Percentiles rank a stretch among this genome's conserved stretches.
phyloP scores from a whole-genome alignment of 92 coral and sea anemone genomes.

The Zoanthus sociatus region DNA sequence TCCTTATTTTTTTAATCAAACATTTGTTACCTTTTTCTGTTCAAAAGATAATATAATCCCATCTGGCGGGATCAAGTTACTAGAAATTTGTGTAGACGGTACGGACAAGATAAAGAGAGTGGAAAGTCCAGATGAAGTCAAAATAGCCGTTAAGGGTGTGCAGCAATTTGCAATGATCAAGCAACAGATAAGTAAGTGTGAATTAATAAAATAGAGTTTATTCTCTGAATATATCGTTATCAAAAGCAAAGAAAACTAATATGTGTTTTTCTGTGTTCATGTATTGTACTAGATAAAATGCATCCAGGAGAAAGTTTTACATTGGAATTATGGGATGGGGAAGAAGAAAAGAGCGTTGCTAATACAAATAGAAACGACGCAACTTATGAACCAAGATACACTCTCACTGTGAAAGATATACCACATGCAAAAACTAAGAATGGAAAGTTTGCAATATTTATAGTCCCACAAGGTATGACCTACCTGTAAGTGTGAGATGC shows the following conservation, averaged over 20 bases:
- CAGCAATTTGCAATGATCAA: conserved; percentile 82
- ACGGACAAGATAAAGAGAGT: conserved; percentile 76
- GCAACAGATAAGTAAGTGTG: conserved; percentile 65
- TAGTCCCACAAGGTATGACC: conserved; percentile 92
- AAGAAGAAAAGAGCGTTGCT: neutral
- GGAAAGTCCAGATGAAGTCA: conserved; percentile 58
- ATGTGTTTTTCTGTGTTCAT: neutral
- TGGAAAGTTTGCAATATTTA: conserved; percentile 93
- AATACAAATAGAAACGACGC: neutral
- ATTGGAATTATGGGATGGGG: conserved; percentile 76
- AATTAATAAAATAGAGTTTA: too few species aligned
- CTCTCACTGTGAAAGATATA: conserved; percentile 75
- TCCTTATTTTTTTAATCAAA: too few species aligned
- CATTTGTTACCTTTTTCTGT: neutral
- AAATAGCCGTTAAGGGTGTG: conserved; percentile 61
- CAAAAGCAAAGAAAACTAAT: neutral
- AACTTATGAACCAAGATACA: conserved; percentile 74
- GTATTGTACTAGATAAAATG: neutral
- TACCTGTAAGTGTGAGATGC: neutral
- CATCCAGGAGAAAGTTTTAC: conserved; percentile 58
- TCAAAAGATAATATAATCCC: conserved; percentile 38
- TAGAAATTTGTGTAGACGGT: conserved; percentile 81
- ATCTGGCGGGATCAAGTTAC: conserved; percentile 60
- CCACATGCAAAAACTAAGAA: conserved; percentile 56
- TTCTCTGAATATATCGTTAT: neutral